A percentile compares a stretch with the other conserved stretches of the same genome.
phyloP scores from a whole-genome alignment of 1,140 invertebrate genomes.

The Matsumurasca onukii region DNA sequence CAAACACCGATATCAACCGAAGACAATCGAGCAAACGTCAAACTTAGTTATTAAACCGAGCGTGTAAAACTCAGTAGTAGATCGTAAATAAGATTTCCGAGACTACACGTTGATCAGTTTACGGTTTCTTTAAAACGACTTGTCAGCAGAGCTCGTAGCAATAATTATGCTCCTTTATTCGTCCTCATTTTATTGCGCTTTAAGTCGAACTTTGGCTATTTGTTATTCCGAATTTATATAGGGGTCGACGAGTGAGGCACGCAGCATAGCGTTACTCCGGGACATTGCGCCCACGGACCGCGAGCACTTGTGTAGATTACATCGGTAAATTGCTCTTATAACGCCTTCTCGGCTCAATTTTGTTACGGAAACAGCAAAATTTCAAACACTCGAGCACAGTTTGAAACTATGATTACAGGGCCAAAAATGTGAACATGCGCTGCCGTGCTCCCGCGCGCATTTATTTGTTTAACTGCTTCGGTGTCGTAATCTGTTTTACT shows the following conservation, averaged over 20 bases:
- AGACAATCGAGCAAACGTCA: no score
- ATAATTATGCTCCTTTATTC: conserved; percentile 18
- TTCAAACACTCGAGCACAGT: neutral
- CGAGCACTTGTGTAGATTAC: neutral
- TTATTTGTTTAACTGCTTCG: no score
- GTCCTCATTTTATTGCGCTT: conserved; percentile 22
- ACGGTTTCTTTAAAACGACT: conserved; percentile 1
- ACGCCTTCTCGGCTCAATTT: conserved; percentile 6
- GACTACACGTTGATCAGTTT: conserved; percentile 15
- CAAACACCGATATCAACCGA: no score
- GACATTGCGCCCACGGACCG: neutral
- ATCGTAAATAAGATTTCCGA: conserved; percentile 10
- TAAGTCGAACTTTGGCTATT: conserved; percentile 24
- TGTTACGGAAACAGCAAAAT: conserved; percentile 7
- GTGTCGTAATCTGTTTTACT: no score
- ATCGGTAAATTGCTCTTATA: conserved; percentile 15
- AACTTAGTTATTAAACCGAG: no score
- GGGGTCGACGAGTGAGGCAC: conserved; percentile 31
- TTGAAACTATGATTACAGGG: conserved; percentile 12
- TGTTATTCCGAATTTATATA: conserved; percentile 35
- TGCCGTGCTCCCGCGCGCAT: no score
- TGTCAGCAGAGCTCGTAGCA: conserved; percentile 15
- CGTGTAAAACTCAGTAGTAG: no score
- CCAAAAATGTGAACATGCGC: neutral
- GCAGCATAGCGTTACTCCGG: neutral